Conservation (phyloP, 2,888 invertebrate genomes). For the Xestia c-nigrum region DNA sequence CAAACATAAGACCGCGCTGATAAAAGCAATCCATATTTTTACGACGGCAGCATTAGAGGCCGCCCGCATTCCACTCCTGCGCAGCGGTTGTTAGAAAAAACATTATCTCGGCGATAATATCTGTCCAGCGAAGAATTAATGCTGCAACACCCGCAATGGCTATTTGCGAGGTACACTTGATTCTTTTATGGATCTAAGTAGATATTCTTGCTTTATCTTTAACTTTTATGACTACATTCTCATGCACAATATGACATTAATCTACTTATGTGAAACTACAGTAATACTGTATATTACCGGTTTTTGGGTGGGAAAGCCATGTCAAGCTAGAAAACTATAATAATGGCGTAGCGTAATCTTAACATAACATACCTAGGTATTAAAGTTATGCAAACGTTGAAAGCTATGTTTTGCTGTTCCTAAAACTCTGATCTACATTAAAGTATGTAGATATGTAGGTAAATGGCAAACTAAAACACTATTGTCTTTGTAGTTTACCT, state of each 20-base stretch:
- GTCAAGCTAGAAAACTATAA: background rate
- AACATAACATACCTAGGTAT: background rate
- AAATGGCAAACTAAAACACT: constrained; percentile 28
- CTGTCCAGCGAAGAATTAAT: constrained; percentile 48
- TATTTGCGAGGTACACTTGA: constrained; percentile 21
- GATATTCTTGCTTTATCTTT: constrained; percentile 38
- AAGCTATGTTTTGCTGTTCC: background rate
- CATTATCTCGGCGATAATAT: constrained; percentile 56
- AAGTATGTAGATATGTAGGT: constrained; percentile 8
- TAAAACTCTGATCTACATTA: background rate
- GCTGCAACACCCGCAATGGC: constrained; percentile 56
- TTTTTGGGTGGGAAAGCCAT: constrained; percentile 29
- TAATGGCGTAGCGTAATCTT: background rate
- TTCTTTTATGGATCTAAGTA: constrained; percentile 24
- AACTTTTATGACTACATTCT: constrained; percentile 23
- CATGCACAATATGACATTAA: constrained; percentile 13
- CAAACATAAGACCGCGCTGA: constrained; percentile 12
- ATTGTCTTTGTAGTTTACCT: constrained; percentile 10
- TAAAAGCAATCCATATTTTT: constrained; percentile 58
- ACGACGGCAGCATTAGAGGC: constrained; percentile 55
- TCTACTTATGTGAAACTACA: constrained; percentile 24
- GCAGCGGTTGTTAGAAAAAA: constrained; percentile 59
- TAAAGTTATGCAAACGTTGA: background rate
- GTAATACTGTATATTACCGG: background rate
- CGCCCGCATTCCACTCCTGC: constrained; percentile 64